phyloP scores from a whole-genome alignment of 1,140 invertebrate species.

The Procambarus virginalis region DNA sequence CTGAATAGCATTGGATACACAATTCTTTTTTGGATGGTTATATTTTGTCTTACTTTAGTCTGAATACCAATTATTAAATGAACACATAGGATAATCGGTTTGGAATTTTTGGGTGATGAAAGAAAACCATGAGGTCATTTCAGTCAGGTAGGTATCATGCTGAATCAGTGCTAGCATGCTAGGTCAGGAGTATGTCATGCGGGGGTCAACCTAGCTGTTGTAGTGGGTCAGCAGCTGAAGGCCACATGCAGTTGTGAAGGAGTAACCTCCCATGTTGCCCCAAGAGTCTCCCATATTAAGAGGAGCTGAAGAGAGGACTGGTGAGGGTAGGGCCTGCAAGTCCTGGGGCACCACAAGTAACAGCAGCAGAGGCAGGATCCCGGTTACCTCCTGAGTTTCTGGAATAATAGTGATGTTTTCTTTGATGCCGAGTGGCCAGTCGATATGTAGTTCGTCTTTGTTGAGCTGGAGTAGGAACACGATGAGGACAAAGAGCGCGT shows the following conservation, averaged over 20 bases:
- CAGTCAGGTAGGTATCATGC: constrained; percentile 33
- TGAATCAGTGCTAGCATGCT: constrained; percentile 47
- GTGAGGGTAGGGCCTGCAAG: neutral
- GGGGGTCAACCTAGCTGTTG: constrained; percentile 7
- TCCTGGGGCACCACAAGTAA: constrained; percentile 37
- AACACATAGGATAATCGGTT: neutral
- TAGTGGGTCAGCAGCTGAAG: constrained; percentile 5
- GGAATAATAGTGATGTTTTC: constrained; percentile 94
- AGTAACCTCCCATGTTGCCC: neutral
- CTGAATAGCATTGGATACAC: neutral
- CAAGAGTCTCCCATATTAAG: neutral
- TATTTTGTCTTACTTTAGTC: neutral
- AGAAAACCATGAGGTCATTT: neutral
- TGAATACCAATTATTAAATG: neutral
- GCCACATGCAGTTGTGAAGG: neutral
- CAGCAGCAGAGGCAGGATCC: constrained; percentile 10
- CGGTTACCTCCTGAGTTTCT: constrained; percentile 87
- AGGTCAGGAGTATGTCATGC: constrained; percentile 29
- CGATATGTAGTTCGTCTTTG: constrained; percentile 95
- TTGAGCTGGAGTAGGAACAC: constrained; percentile 98
- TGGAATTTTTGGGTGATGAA: neutral
- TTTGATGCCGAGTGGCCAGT: constrained; percentile 95
- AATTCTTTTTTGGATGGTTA: neutral
- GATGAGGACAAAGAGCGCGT: constrained; percentile 98
- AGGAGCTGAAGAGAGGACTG: constrained; percentile 5